These are phyloP conservation scores for Pterocles orientalis DNA, from an alignment of 2,113 vertebrate species.

Conservation along the genomic window DNA sequence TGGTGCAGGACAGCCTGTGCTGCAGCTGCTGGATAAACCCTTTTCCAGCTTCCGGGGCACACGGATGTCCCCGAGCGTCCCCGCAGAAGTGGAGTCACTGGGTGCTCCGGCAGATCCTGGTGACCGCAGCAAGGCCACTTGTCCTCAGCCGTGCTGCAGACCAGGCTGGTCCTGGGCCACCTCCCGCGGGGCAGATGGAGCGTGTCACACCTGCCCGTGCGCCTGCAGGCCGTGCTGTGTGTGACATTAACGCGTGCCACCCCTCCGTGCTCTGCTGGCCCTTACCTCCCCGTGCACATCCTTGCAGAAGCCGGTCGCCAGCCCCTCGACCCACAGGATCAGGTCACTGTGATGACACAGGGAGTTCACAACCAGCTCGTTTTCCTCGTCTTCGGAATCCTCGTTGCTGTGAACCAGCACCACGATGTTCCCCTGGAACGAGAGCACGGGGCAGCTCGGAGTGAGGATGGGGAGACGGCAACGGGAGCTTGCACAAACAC, in stretches of 20 bases:
- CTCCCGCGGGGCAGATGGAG: rapidly evolving
- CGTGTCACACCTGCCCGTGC: rapidly evolving
- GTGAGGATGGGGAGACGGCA: not conserved
- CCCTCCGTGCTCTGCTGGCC: rapidly evolving
- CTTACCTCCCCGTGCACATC: constrained; percentile 92
- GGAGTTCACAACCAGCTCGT: constrained; percentile 77
- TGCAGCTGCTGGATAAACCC: not conserved
- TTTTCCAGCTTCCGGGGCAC: not conserved
- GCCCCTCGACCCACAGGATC: constrained; percentile 84
- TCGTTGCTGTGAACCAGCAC: constrained; percentile 77
- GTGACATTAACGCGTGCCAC: not conserved
- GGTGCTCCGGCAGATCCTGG: not conserved
- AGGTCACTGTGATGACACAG: constrained; percentile 87
- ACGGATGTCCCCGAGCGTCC: not conserved
- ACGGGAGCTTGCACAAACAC: not conserved
- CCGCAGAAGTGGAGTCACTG: rapidly evolving
- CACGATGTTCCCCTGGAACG: constrained; percentile 84
- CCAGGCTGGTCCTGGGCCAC: not conserved
- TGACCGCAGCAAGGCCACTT: not conserved
- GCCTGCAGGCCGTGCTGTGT: rapidly evolving
- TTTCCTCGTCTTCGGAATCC: constrained; percentile 75
- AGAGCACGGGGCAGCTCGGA: not conserved
- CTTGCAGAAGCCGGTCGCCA: constrained; percentile 90
- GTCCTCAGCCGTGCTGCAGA: not conserved
- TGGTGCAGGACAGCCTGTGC: not conserved